Evolutionary conservation across 64 coral and sea anemone species (phyloP), one percentile per base, ranked within the genome.

Genomic region (Pachyseris speciosa): DNA sequence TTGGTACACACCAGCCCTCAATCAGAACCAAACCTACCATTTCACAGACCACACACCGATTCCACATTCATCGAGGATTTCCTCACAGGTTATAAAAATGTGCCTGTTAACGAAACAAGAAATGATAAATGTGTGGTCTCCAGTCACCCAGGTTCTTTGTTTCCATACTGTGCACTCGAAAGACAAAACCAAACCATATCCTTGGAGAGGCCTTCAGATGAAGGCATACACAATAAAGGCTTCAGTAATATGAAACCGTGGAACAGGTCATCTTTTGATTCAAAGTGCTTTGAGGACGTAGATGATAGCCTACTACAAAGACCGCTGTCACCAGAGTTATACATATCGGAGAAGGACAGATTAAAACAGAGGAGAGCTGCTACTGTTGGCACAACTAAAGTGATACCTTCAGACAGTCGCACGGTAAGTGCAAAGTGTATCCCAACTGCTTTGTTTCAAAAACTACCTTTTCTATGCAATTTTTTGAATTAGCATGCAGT

Each of bases 321-420:
- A 5, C 64, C 44, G 37, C 31, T 72, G 41, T 93, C 91, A 88
- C 84, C 91, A 44, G 91, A 78, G 37, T 88, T 86, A 47, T 78
- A 80, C 28, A 58, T 84, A 20, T 15, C 63, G 9, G 25, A 65
- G 5, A 70, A 0, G 5, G 74, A 3, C 36, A 78, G 13, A 71
- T 17, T 29, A 42, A 55, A 30, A 22, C 57, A 25, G 22, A 17
- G 50, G 55, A 69, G 29, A 28, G 2, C 65, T 79, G 1, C 74
- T 34, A 47, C 44, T 12, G 28, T 52, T 17, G 16, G 19, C 13
- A 12, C 15, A 37, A 67, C 83, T 3, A 78, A 68, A 87, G 61
- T 72, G 34, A 53, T 93, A 51, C 75, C 49, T 69, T 40, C 33
- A 12, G 63, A 87, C 28, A 52, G 78, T 57, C 85, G 73, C 71